Evolutionary conservation across 2,888 invertebrate genomes (phyloP), one percentile per base, ranked within the genome.

Genomic region (Xanthorhoe spadicearia): DNA sequence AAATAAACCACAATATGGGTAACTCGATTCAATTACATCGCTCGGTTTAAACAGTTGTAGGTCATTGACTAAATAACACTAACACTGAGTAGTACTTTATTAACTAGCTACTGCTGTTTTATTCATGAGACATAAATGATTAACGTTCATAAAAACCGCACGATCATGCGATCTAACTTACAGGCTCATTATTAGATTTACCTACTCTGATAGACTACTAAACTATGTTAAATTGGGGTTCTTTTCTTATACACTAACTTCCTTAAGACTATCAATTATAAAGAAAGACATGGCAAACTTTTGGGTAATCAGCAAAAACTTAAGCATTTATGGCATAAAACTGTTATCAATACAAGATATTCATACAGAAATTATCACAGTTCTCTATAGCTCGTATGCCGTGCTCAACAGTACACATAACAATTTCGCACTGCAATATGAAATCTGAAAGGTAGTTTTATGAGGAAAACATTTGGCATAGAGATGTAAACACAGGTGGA

Each of bases 401-500:
- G 2, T 5, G 10, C 10, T 43, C 38, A 48, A 48, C 8, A 15
- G 17, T 17, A 48, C 17, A 48, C 15, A 48, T 48, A 15, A 48
- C 48, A 8, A 15, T 48, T 17, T 4, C 13, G 7, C 43, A 15
- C 15, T 17, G 48, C 7, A 48, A 48, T 15, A 58, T 50, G 49
- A 69, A 73, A 71, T 75, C 70, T 73, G 67, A 71, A 70, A 71
- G 72, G 68, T 69, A 70, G 70, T 72, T 77, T 78, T 77, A 82
- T 76, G 76, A 67, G 66, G 74, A 78, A 78, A 82, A 82, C 81
- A 85, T 83, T 85, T 82, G 77, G 77, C 71, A 71, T 73, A 77
- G 76, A 77, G 74, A 80, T 82, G 83, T 82, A 81, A 81, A 79
- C 77, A 80, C 77, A 81, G 77, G 74, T 75, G 76, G 74, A 73